Evolutionary conservation across 2,113 vertebrate species (phyloP).

Genomic region (Entelurus aequoreus): DNA sequence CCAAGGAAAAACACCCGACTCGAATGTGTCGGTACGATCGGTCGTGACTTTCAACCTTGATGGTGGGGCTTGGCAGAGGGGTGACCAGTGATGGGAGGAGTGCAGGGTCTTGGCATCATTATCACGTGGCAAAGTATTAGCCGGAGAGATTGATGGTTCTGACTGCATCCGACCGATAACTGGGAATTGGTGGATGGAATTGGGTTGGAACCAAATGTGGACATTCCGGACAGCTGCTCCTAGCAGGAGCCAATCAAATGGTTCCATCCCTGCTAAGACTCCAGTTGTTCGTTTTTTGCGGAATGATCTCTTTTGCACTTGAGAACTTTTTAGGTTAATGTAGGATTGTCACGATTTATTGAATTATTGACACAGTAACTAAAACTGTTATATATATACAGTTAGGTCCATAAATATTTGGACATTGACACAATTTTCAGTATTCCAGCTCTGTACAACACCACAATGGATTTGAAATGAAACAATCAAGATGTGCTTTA

Average conservation of each 20-base stretch:
- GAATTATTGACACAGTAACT: too few species aligned
- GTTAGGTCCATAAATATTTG: too few species aligned
- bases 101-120: constrained; percentile 54
- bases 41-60: constrained; percentile 62
- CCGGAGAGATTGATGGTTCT: constrained; percentile 76
- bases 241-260: constrained; percentile 74
- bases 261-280: constrained; percentile 57
- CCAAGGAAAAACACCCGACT: constrained; percentile 41
- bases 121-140: constrained; percentile 68
- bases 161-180: constrained; percentile 69
- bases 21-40: constrained; percentile 65
- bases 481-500: too few species aligned
- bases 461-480: too few species aligned
- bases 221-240: constrained; percentile 73
- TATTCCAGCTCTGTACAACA: too few species aligned
- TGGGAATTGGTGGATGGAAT: constrained; percentile 74
- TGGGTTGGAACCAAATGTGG: constrained; percentile 72
- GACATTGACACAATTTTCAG: too few species aligned
- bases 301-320: constrained; percentile 38
- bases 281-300: constrained; percentile 62
- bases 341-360: too few species aligned
- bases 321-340: constrained; percentile 11
- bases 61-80: constrained; percentile 49
- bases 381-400: too few species aligned
- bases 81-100: constrained; percentile 15